A percentile compares a stretch with the other conserved stretches of the same genome.
These are phyloP conservation scores for Podabrus alpinus DNA, from an alignment of 2,888 invertebrate species.

Conservation along the genomic window DNA sequence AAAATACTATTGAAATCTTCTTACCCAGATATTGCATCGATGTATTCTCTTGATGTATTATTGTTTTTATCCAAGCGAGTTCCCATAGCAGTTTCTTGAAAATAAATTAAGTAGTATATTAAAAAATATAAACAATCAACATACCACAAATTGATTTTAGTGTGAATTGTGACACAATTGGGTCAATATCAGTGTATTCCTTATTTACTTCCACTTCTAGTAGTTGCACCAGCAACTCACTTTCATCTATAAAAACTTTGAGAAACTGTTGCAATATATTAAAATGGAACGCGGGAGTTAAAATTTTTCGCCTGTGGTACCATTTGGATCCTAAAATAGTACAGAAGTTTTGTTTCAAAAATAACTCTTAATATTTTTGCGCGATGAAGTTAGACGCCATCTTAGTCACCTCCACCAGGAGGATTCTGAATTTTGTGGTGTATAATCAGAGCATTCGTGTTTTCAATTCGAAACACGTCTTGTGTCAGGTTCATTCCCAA, in stretches of 20 bases:
- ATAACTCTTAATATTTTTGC: no score
- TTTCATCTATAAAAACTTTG: neutral
- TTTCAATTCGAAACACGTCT: no score
- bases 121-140: neutral
- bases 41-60: conserved; percentile 19
- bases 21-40: conserved; percentile 64
- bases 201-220: neutral
- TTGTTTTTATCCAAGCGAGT: conserved; percentile 58
- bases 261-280: neutral
- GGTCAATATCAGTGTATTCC: neutral
- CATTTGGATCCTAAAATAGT: neutral
- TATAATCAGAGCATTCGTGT: no score
- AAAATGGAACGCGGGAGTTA: no score
- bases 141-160: neutral
- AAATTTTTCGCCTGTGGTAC: neutral
- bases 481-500: no score
- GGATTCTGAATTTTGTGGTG: no score
- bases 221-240: neutral
- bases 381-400: no score
- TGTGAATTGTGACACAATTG: neutral
- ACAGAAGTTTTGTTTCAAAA: no score
- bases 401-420: no score
- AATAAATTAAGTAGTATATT: neutral
- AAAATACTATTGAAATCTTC: neutral
- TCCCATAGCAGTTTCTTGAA: conserved; percentile 72